Percentiles rank a stretch among this genome's conserved stretches.
These are phyloP conservation scores for Heloderma charlesbogerti DNA, from an alignment of 2,113 vertebrate genomes.

Conservation along the genomic window DNA sequence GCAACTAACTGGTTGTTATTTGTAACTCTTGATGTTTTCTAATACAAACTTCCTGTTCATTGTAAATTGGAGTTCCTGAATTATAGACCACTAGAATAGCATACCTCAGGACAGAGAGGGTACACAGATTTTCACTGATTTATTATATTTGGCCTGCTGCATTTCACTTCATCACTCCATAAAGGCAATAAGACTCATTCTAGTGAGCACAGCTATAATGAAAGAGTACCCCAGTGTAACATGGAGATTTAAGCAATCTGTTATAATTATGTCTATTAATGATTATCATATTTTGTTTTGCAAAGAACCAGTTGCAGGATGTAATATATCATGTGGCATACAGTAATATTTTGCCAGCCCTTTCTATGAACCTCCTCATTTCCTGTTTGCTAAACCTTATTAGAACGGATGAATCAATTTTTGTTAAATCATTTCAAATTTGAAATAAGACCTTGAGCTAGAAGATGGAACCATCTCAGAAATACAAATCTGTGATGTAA, in stretches of 20 bases:
- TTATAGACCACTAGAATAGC: slow-evolving; percentile 41
- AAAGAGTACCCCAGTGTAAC: slow-evolving; percentile 74
- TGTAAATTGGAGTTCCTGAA: slow-evolving; percentile 48
- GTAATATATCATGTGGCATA: slow-evolving; percentile 82
- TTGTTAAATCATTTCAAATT: slow-evolving; percentile 69
- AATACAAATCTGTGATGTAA: background rate
- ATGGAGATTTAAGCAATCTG: slow-evolving; percentile 77
- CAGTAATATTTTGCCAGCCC: slow-evolving; percentile 83
- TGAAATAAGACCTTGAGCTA: background rate
- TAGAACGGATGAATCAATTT: slow-evolving; percentile 75
- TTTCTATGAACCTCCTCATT: slow-evolving; percentile 79
- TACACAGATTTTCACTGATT: slow-evolving; percentile 66
- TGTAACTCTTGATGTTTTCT: slow-evolving; percentile 49
- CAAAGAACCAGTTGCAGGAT: slow-evolving; percentile 75
- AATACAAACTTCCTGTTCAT: slow-evolving; percentile 38
- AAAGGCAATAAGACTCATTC: slow-evolving; percentile 73
- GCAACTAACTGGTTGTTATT: background rate
- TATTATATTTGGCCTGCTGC: slow-evolving; percentile 79
- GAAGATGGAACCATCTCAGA: background rate
- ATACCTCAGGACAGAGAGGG: slow-evolving; percentile 45
- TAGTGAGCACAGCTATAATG: slow-evolving; percentile 64
- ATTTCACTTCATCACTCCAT: slow-evolving; percentile 75
- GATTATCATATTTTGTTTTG: slow-evolving; percentile 75
- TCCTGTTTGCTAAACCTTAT: slow-evolving; percentile 80
- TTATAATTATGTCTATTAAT: slow-evolving; percentile 83